These are phyloP conservation scores for Cnemophilus loriae DNA, from an alignment of 2,113 vertebrate species.

Conservation along the genomic window DNA sequence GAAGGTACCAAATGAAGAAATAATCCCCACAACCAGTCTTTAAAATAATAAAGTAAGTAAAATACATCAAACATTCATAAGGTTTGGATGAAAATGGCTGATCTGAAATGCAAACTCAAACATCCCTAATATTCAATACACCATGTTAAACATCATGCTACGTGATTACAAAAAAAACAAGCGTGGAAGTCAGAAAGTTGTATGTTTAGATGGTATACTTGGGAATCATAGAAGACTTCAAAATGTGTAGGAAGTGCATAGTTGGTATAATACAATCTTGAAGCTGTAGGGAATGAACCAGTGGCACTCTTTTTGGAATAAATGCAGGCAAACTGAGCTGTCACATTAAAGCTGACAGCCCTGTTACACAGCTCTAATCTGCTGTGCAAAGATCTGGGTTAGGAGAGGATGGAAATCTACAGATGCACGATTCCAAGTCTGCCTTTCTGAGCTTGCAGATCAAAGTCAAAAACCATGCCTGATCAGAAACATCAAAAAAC, in stretches of 20 bases:
- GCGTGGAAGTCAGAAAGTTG: not conserved
- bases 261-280: not conserved
- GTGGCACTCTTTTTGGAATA: not conserved
- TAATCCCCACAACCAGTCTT: not conserved
- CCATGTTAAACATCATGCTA: not conserved
- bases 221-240: not conserved
- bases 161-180: not conserved
- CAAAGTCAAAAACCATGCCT: not conserved
- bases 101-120: not conserved
- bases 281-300: not conserved
- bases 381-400: conserved; percentile 6
- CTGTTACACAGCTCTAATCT: not conserved
- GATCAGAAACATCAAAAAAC: not conserved
- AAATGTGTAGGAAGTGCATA: not conserved
- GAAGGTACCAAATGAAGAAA: not conserved
- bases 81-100: not conserved
- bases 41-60: not conserved
- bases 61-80: not conserved
- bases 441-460: not conserved
- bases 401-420: conserved; percentile 20
- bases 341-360: conserved; percentile 20
- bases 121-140: not conserved
- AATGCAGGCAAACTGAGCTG: not conserved
- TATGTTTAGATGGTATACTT: not conserved
- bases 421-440: not conserved